Evolutionary conservation across 2,113 vertebrate species (phyloP), one percentile per base, ranked within the genome.

Genomic region (Penelope pileata): DNA sequence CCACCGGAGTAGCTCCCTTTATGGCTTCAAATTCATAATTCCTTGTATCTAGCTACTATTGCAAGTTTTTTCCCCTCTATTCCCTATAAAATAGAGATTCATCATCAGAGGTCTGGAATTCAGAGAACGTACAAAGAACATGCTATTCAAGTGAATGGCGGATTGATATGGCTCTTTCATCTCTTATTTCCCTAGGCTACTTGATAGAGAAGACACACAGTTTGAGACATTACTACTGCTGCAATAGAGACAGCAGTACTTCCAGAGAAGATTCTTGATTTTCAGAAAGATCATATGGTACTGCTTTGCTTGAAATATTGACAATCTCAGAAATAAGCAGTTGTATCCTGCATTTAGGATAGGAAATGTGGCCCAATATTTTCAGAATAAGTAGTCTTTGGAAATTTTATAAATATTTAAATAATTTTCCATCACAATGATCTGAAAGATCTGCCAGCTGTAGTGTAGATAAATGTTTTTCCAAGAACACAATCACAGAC

Each of bases 361-460:
- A 59, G 34, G 22, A 3, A 30, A 0, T 5, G 1, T 36, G 40
- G 9, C 11, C n/a, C 23, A 48, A 0, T 66, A 42, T 60, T 58
- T 87, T 70, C 40, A 83, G 19, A 86, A 83, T 36, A 8, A 32
- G 17, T 4, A 36, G 1, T 16, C 50, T 75, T 50, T 30, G 4
- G 7, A 6, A 19, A 16, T 5, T 62, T 22, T 26, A 27, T 43
- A 70, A 62, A 9, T 40, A 38, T 38, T 72, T 63, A 68, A 59
- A 51, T 23, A 0, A 27, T 69, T 83, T 66, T 26, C 1, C 1
- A 51, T 45, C 9, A 1, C 72, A 75, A n/a, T 45, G 22, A 50
- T 38, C 6, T 29, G 36, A 72, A 86, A 86, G 5, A 5, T 72
- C 13, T 78, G 53, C 18, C 29, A 87, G 7, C 5, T 79, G 11